Conservation (phyloP, 2,113 vertebrate genomes). For the Pelodiscus sinensis region DNA sequence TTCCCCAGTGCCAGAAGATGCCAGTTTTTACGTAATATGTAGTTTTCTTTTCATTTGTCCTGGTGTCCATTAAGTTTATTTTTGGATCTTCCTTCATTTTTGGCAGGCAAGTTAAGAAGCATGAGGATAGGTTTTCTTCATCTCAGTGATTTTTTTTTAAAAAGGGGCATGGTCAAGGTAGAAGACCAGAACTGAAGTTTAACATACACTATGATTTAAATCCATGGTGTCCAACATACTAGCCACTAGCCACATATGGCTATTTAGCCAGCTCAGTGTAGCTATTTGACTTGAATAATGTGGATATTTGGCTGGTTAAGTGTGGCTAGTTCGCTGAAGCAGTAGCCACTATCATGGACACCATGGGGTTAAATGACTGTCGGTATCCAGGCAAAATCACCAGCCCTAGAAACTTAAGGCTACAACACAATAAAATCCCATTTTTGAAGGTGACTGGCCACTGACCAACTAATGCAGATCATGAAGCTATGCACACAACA, state of each 20-base stretch:
- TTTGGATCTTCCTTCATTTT: conserved; percentile 18
- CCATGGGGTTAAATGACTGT: not conserved
- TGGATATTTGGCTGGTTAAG: no score
- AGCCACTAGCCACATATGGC: no score
- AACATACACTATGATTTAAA: not conserved
- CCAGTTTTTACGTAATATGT: not conserved
- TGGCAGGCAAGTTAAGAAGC: conserved; percentile 1
- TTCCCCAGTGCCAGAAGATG: conserved; percentile 2
- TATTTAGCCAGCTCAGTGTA: no score
- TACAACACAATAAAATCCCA: not conserved
- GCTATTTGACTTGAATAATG: no score
- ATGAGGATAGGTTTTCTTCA: not conserved
- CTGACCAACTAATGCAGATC: not conserved
- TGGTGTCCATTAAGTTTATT: not conserved
- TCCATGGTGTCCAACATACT: no score
- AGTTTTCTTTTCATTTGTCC: conserved; percentile 2
- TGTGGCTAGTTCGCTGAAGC: no score
- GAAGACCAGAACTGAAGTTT: not conserved
- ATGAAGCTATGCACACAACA: fast-evolving
- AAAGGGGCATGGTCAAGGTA: conserved; percentile 1
- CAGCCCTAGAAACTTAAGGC: not conserved
- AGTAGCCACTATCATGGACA: no score
- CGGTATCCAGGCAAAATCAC: not conserved
- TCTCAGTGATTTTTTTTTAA: not conserved
- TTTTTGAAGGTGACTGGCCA: not conserved